Conservation (phyloP, 1,140 invertebrate species). For the Pogonomyrmex barbatus region DNA sequence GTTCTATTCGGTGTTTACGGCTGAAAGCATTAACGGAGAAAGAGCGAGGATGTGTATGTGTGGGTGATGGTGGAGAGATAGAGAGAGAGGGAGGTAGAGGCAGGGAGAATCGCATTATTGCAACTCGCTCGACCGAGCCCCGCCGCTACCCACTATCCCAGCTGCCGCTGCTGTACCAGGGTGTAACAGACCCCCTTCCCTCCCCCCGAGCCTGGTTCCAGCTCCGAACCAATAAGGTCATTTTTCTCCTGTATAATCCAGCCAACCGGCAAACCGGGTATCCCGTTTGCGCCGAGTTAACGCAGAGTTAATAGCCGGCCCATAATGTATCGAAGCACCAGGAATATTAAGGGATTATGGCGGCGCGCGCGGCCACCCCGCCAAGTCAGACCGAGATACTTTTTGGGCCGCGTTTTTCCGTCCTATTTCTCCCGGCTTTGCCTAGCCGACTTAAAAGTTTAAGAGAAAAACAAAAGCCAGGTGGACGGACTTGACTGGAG, state of each 20-base stretch:
- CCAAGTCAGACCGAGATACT: slow-evolving; percentile 62
- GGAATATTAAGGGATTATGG: slow-evolving; percentile 79
- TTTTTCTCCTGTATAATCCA: slow-evolving; percentile 80
- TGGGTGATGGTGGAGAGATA: slow-evolving; percentile 41
- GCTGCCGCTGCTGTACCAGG: slow-evolving; percentile 72
- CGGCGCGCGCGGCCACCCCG: slow-evolving; percentile 57
- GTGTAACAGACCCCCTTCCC: slow-evolving; percentile 70
- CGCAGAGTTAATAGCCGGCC: slow-evolving; percentile 77
- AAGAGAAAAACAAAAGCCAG: slow-evolving; percentile 6
- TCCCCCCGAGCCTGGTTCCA: slow-evolving; percentile 67
- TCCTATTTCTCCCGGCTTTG: slow-evolving; percentile 66
- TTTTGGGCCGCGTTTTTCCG: slow-evolving; percentile 58
- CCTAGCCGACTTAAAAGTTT: slow-evolving; percentile 32
- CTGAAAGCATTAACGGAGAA: slow-evolving; percentile 79
- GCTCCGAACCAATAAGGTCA: slow-evolving; percentile 79
- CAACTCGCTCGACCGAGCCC: slow-evolving; percentile 70
- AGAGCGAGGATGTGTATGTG: slow-evolving; percentile 62
- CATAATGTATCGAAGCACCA: slow-evolving; percentile 76
- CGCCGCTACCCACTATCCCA: slow-evolving; percentile 62
- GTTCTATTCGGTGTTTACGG: slow-evolving; percentile 82
- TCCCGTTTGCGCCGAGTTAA: slow-evolving; percentile 77
- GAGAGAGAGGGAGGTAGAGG: slow-evolving; percentile 24
- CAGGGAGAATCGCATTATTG: slow-evolving; percentile 77
- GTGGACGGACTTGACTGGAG: slow-evolving; percentile 30
- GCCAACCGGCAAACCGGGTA: slow-evolving; percentile 75